Conservation (phyloP, 2,888 invertebrate genomes). For the Cheilosia urbana region DNA sequence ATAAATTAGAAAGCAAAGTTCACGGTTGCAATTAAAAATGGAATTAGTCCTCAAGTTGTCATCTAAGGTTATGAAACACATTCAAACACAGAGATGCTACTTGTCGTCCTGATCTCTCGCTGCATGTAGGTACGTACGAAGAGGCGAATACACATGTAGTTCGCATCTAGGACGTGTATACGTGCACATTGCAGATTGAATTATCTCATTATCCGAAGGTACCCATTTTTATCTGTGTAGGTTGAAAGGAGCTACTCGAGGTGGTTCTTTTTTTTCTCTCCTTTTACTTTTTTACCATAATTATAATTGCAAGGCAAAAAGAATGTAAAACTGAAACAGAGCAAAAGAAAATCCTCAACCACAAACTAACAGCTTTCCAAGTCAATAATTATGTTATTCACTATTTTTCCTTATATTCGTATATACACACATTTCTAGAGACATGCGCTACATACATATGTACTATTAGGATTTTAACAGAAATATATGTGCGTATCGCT, state of each 20-base stretch:
- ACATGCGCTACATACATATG: conserved; percentile 59
- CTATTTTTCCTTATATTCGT: conserved; percentile 65
- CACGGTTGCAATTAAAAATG: conserved; percentile 56
- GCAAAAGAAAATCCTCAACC: conserved; percentile 52
- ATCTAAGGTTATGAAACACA: conserved; percentile 68
- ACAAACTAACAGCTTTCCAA: conserved; percentile 72
- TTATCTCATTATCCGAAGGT: conserved; percentile 65
- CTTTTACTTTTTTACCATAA: conserved; percentile 36
- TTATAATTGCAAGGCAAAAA: conserved; percentile 44
- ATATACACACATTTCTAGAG: conserved; percentile 70
- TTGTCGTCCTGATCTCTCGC: conserved; percentile 31
- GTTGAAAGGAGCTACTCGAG: conserved; percentile 21
- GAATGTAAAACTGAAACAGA: conserved; percentile 31
- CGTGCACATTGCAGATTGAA: conserved; percentile 69
- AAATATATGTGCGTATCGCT: conserved; percentile 36
- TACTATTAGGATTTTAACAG: conserved; percentile 50
- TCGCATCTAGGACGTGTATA: conserved; percentile 62
- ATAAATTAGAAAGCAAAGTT: conserved; percentile 44
- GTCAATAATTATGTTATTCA: conserved; percentile 74
- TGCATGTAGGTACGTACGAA: conserved; percentile 17
- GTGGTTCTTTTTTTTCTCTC: conserved; percentile 7
- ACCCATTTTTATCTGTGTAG: conserved; percentile 40
- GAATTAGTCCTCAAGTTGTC: conserved; percentile 52
- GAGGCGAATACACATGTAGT: conserved; percentile 40
- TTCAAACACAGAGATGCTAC: conserved; percentile 37